These are phyloP conservation scores for Leptobrachium leishanense DNA, from an alignment of 2,113 vertebrate genomes.

Conservation along the genomic window DNA sequence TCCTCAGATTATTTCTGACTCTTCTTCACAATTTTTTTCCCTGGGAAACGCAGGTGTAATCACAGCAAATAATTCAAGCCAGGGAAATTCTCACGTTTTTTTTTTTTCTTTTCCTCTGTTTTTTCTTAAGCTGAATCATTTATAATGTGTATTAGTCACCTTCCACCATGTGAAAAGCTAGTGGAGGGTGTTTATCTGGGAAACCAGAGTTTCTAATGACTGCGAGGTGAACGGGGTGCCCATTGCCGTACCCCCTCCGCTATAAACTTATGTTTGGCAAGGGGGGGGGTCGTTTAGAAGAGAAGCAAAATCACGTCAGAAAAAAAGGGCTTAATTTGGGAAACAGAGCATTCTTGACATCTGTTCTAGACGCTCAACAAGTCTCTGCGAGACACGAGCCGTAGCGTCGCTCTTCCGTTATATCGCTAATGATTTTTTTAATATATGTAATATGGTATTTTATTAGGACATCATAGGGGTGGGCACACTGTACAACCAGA, in stretches of 20 bases:
- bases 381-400: slow-evolving; percentile 3
- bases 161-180: background rate
- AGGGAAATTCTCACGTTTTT: slow-evolving; percentile 22
- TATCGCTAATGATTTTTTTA: background rate
- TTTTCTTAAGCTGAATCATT: slow-evolving; percentile 3
- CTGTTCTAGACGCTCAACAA: slow-evolving; percentile 20
- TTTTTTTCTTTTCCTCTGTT: background rate
- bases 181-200: background rate
- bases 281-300: background rate
- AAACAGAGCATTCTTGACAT: background rate
- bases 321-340: background rate
- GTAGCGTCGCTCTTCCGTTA: background rate
- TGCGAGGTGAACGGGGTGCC: background rate
- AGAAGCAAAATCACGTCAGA: no score
- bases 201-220: background rate
- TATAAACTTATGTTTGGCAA: no score
- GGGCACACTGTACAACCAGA: no score
- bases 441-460: no score
- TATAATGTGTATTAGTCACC: slow-evolving; percentile 12
- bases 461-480: no score
- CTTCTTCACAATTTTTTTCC: background rate
- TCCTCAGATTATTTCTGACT: slow-evolving; percentile 16
- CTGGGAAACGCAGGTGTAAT: slow-evolving; percentile 15
- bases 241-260: background rate
- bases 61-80: slow-evolving; percentile 4